These are phyloP conservation scores for Heliconius eleuchia DNA, from an alignment of 1,140 invertebrate species.

Conservation along the genomic window DNA sequence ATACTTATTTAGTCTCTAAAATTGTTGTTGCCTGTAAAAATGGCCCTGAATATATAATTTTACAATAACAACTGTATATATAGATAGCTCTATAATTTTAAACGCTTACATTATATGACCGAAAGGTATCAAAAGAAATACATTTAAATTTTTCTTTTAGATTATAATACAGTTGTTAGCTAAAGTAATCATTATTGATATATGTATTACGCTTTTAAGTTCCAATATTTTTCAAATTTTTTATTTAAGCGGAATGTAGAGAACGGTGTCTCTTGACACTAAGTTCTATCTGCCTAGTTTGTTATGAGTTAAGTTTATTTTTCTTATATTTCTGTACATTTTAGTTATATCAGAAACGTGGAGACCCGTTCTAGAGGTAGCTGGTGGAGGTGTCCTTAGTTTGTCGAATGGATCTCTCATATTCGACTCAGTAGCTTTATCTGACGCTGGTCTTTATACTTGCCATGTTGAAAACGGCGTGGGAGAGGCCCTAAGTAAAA, in stretches of 20 bases:
- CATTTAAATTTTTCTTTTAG: too few species aligned
- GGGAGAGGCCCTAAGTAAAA: slow-evolving; percentile 89
- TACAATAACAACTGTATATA: too few species aligned
- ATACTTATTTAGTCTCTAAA: too few species aligned
- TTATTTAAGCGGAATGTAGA: neutral
- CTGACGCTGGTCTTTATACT: slow-evolving; percentile 79
- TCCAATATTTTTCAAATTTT: neutral
- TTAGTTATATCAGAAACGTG: slow-evolving; percentile 76
- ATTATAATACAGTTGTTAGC: too few species aligned
- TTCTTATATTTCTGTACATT: slow-evolving; percentile 20
- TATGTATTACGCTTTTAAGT: neutral
- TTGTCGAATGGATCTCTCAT: slow-evolving; percentile 86
- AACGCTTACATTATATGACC: too few species aligned
- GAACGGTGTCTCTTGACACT: neutral
- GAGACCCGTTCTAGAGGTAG: slow-evolving; percentile 82
- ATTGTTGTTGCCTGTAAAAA: too few species aligned
- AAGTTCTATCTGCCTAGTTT: neutral
- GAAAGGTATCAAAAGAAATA: too few species aligned
- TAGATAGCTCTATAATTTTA: too few species aligned
- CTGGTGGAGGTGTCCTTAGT: slow-evolving; percentile 83
- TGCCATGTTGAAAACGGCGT: slow-evolving; percentile 89
- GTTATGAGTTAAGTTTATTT: neutral
- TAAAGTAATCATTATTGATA: too few species aligned
- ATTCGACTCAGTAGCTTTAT: slow-evolving; percentile 85
- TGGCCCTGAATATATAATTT: too few species aligned